Evolutionary conservation across 2,113 vertebrate species (phyloP).

Genomic region (Caracal caracal): DNA sequence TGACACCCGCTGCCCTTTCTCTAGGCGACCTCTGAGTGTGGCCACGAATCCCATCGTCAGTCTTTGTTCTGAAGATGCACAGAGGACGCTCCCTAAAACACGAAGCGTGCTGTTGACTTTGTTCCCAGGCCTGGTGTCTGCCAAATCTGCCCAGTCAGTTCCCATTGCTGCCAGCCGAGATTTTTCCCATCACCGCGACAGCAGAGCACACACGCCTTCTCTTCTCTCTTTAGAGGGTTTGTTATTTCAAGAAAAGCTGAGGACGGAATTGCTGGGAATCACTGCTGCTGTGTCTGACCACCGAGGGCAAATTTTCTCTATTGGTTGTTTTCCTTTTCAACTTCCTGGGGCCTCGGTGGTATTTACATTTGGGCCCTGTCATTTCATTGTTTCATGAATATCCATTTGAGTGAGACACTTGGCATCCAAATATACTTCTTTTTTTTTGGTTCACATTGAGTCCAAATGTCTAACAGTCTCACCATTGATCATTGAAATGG

Average conservation of each 20-base stretch:
- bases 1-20: background rate
- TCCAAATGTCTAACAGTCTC: background rate
- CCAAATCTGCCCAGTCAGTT: background rate
- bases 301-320: conserved; percentile 58
- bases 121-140: background rate
- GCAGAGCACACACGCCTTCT: background rate
- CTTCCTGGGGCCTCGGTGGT: conserved; percentile 49
- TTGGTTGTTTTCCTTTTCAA: conserved; percentile 58
- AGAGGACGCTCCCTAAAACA: background rate
- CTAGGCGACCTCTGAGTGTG: background rate
- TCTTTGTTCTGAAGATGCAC: background rate
- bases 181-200: background rate
- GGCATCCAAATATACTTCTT: background rate
- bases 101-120: rapidly evolving
- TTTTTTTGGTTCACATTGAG: conserved; percentile 7
- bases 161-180: background rate
- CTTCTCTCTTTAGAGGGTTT: conserved; percentile 38
- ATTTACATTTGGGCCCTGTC: conserved; percentile 35
- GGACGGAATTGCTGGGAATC: conserved; percentile 50
- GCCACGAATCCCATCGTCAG: background rate
- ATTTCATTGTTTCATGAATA: conserved; percentile 61
- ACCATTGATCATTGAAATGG: conserved; percentile 1
- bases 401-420: background rate
- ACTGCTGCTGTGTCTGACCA: conserved; percentile 70
- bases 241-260: conserved; percentile 82